Base-by-base conservation (phyloP, 2,797 vertebrate genomes). In the Pitangus sulphuratus region DNA sequence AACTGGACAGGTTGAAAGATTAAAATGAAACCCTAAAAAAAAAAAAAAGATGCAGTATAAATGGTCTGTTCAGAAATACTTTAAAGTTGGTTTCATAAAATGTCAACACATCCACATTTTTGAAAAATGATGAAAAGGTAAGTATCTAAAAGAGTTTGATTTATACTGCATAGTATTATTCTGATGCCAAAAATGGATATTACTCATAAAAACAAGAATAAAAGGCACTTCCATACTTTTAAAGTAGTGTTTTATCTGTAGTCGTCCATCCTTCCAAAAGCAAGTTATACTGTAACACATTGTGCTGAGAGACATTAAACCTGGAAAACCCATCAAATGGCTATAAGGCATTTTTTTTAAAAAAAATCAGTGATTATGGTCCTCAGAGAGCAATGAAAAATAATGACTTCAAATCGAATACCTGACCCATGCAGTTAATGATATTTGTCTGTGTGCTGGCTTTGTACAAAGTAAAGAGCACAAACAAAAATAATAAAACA, bases 71-170 rank as follows among this genome's bases (percentile, higher is more conserved):
- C 50, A 87, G 83, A 92, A 92, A 89, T 57, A 64, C 42, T 84
- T 89, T 81, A 89, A 87, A 96, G 50, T 37, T 78, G 39, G 28
- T 72, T 92, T 86, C n/a, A 72, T 90, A 91, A 91, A 89, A 87
- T 51, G 20, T 86, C 69, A 94, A 44, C 69, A 78, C 39, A 35
- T 66, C 7, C n/a, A 51, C 35, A 53, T 68, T 86, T 89, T n/a
- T 5, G 11, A 48, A 83, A 90, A 83, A 76, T n/a, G 2, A 81
- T 83, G 26, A 87, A 93, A 96, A 71, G n/a, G 33, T 54, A 78
- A 71, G 33, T 84, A 82, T 66, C 61, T 74, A n/a, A 83, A 94
- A 87, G 20, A 62, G 75, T 82, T 92, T 95, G 42, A 93, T 87
- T 93, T 69, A 89, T 69, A 48, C 28, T 50, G 16, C 1, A 2